A percentile compares a stretch with the other conserved stretches of the same genome.
These are phyloP conservation scores for Saimiri boliviensis DNA, from an alignment of 2,113 vertebrate species.

Conservation along the genomic window DNA sequence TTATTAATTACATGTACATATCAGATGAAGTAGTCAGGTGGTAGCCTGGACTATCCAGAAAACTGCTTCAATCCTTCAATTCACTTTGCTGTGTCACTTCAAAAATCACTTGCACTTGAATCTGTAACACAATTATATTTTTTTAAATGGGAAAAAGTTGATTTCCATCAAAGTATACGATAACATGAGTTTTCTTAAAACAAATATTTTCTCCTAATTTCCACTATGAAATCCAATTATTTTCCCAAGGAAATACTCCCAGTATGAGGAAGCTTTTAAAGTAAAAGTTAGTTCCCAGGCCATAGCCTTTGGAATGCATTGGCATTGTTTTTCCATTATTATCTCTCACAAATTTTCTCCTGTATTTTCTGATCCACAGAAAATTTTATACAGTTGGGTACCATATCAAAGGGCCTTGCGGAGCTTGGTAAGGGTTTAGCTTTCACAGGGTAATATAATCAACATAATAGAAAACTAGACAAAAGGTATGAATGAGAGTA, in stretches of 20 bases:
- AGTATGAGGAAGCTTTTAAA: not conserved
- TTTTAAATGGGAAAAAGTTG: not conserved
- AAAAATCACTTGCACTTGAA: not conserved
- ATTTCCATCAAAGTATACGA: not conserved
- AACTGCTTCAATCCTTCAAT: not conserved
- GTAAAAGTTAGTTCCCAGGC: not conserved
- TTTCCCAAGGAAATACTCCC: not conserved
- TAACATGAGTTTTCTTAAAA: not conserved
- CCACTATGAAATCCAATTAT: not conserved
- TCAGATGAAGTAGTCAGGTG: not conserved
- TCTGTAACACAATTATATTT: not conserved
- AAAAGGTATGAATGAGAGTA: not conserved
- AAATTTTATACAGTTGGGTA: not conserved
- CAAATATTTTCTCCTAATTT: conserved; percentile 5
- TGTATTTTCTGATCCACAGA: not conserved
- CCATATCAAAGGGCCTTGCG: not conserved
- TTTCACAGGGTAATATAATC: not conserved
- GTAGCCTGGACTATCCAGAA: not conserved
- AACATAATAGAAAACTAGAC: not conserved
- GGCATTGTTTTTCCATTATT: not conserved
- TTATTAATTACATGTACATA: not conserved
- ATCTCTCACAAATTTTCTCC: not conserved
- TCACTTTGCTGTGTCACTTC: not conserved
- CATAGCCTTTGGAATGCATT: not conserved
- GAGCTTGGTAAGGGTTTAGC: not conserved